These are phyloP conservation scores for Penelope pileata DNA, from an alignment of 2,113 vertebrate species.

Conservation along the genomic window DNA sequence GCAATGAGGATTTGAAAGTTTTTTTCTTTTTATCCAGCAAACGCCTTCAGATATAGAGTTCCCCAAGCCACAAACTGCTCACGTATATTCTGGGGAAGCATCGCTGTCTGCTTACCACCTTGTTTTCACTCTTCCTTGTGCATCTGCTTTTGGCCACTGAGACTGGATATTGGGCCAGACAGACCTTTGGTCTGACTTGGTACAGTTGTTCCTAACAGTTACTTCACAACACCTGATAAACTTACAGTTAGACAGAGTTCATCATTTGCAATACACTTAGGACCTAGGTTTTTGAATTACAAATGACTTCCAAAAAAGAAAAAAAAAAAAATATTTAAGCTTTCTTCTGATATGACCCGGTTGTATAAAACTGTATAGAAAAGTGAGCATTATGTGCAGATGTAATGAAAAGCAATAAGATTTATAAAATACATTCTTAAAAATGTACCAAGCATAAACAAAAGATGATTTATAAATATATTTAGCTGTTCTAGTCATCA, in stretches of 20 bases:
- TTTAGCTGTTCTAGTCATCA: constrained; percentile 82
- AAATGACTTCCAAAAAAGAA: constrained; percentile 31
- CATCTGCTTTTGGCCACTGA: constrained; percentile 25
- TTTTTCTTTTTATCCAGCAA: constrained; percentile 13
- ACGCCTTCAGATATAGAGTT: background rate
- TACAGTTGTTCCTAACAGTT: constrained; percentile 27
- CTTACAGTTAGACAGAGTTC: background rate
- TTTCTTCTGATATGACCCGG: constrained; percentile 53
- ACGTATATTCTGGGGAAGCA: background rate
- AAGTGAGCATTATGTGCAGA: constrained; percentile 63
- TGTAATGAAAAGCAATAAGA: constrained; percentile 64
- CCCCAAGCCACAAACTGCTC: background rate
- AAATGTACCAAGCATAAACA: constrained; percentile 75
- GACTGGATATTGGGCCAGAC: background rate
- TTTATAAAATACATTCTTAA: constrained; percentile 75
- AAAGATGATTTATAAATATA: constrained; percentile 69
- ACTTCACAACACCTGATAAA: constrained; percentile 21
- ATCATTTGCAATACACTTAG: background rate
- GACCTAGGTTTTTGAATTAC: constrained; percentile 41
- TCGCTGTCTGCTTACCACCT: background rate
- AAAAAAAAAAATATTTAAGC: constrained; percentile 50
- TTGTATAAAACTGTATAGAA: constrained; percentile 74
- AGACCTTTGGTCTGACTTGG: constrained; percentile 47
- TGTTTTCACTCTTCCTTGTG: background rate
- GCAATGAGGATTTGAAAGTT: background rate